Conservation (phyloP, 2,797 vertebrate species). For the Sciurus carolinensis region DNA sequence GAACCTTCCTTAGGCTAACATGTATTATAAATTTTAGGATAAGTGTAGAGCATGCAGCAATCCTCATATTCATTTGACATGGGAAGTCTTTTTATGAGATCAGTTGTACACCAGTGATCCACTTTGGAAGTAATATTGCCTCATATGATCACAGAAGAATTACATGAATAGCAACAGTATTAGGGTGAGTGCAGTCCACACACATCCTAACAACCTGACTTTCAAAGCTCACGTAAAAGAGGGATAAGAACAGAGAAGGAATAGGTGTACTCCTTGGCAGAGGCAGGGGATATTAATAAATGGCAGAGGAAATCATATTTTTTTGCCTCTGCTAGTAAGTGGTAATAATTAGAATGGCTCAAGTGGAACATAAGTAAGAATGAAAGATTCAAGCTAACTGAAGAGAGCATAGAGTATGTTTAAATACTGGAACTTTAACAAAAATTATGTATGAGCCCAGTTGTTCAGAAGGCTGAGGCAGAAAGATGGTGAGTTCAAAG, state of each 20-base stretch:
- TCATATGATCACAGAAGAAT: background rate
- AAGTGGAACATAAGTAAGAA: background rate
- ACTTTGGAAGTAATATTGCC: background rate
- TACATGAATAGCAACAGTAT: background rate
- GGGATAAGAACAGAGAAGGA: background rate
- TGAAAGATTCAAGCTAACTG: background rate
- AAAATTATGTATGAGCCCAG: background rate
- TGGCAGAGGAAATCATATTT: background rate
- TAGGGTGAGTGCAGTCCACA: background rate
- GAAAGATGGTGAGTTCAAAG: too few relatives aligned
- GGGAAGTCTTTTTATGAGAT: background rate
- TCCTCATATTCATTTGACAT: background rate
- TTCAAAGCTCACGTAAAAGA: background rate
- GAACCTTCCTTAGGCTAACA: background rate
- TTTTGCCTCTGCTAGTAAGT: background rate
- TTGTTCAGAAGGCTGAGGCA: too few relatives aligned
- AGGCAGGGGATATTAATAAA: background rate
- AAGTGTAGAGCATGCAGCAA: background rate
- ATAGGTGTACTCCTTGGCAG: background rate
- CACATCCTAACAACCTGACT: background rate
- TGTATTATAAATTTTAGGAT: background rate
- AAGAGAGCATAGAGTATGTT: background rate
- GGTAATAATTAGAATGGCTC: background rate
- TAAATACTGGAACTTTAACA: slow-evolving; percentile 18
- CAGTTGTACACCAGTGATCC: background rate